These are phyloP conservation scores for Lucinisca nassula DNA, from an alignment of 2,888 invertebrate genomes.

Conservation along the genomic window DNA sequence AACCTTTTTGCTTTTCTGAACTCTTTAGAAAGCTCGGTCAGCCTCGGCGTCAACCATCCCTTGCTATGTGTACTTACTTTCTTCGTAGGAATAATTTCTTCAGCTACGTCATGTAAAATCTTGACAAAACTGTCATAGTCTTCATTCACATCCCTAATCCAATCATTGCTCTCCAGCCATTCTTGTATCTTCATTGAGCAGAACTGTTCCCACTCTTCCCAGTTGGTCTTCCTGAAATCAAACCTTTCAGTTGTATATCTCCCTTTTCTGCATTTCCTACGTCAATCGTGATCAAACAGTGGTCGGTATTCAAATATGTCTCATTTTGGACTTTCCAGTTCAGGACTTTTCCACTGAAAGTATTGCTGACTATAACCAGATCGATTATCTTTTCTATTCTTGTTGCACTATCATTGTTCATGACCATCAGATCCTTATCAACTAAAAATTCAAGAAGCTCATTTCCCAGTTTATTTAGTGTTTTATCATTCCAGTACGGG, in stretches of 20 bases:
- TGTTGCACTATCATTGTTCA: slow-evolving; percentile 11
- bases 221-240: neutral
- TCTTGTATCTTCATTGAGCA: neutral
- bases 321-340: slow-evolving; percentile 29
- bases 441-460: neutral
- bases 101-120: neutral
- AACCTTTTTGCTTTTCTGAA: slow-evolving; percentile 7
- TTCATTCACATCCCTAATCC: neutral
- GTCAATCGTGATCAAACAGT: slow-evolving; percentile 12
- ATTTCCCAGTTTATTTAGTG: slow-evolving; percentile 14
- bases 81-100: slow-evolving; percentile 16
- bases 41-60: neutral
- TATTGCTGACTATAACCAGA: neutral
- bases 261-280: neutral
- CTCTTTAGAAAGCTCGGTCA: neutral
- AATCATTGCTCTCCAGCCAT: neutral
- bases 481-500: slow-evolving; percentile 23
- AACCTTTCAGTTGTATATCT: neutral
- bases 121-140: slow-evolving; percentile 4
- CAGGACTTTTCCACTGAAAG: neutral
- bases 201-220: neutral
- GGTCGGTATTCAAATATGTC: slow-evolving; percentile 24
- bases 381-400: slow-evolving; percentile 31
- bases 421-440: neutral
- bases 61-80: slow-evolving; percentile 27